These are phyloP conservation scores for Cydia amplana DNA, from an alignment of 1,140 invertebrate species.

Conservation along the genomic window DNA sequence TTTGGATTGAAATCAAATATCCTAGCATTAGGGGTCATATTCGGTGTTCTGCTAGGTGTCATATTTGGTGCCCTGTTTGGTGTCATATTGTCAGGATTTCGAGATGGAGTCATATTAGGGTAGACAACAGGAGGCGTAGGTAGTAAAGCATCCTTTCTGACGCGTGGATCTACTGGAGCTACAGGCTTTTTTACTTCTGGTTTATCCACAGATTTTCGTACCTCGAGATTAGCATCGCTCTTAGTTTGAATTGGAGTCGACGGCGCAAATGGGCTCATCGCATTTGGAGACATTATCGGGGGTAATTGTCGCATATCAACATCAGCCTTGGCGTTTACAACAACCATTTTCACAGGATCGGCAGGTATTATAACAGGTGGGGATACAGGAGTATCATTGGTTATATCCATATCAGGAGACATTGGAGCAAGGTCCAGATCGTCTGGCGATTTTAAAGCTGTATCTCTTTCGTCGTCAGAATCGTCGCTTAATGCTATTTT, in stretches of 20 bases:
- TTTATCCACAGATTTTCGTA: conserved; percentile 32
- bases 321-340: conserved; percentile 51
- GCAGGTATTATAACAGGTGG: conserved; percentile 68
- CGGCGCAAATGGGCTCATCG: neutral
- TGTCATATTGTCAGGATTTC: conserved; percentile 44
- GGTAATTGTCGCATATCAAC: conserved; percentile 67
- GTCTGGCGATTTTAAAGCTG: conserved; percentile 38
- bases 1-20: conserved; percentile 57
- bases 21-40: conserved; percentile 37
- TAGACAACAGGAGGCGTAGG: conserved; percentile 8
- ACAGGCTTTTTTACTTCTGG: conserved; percentile 32
- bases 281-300: conserved; percentile 28
- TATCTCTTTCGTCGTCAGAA: conserved; percentile 55
- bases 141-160: conserved; percentile 46
- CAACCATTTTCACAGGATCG: conserved; percentile 56
- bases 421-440: conserved; percentile 65
- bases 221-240: conserved; percentile 18
- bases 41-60: conserved; percentile 41
- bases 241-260: conserved; percentile 4
- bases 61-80: conserved; percentile 44
- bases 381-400: conserved; percentile 47
- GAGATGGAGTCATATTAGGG: conserved; percentile 23
- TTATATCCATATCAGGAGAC: conserved; percentile 68
- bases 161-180: conserved; percentile 48
- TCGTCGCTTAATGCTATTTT: conserved; percentile 61